Evolutionary conservation across 2,888 invertebrate species (phyloP), one percentile per base, ranked within the genome.

Genomic region (Biston betularia): DNA sequence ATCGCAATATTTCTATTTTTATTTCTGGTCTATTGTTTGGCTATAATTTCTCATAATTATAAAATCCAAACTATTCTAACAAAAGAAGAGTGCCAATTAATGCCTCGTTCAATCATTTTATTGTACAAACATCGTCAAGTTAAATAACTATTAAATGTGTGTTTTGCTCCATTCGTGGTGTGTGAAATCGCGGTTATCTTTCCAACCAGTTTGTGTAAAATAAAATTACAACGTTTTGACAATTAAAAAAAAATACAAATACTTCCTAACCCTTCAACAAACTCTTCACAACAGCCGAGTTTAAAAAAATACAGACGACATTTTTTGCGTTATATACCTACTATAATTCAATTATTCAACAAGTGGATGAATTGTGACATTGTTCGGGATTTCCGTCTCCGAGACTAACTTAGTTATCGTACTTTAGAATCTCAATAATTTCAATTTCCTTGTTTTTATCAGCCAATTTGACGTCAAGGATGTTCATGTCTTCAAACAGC

Each of bases 391-490:
- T 53, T 44, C 24, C 45, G 52, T 35, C 61, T 61, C 40, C n/a
- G 15, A 61, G 35, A 53, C 24, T 57, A 57, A 63, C 35, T 58
- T 58, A 46, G 48, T 53, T 59, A 54, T 42, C 52, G 9, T 61
- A 45, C 45, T 35, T 45, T 50, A 15, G 58, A 54, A 60, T 44
- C 55, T 48, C 50, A 54, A 60, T 60, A 59, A 60, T 55, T 48
- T 60, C 42, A 58, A 65, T 55, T 65, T 65, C 55, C 56, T 24
- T 65, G 49, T 38, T 42, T 55, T 52, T 55, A 50, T 56, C 14
- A 38, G 55, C 49, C 54, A 65, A 61, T 60, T 61, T 53, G 24
- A 53, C 45, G 38, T 44, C 15, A n/a, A 49, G n/a, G 40, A 42
- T 49, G 10, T 58, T 40, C 40, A 49, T 49, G 49, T 49, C 40